phyloP scores from a whole-genome alignment of 2,797 vertebrate species.

The Dicrostonyx torquatus region DNA sequence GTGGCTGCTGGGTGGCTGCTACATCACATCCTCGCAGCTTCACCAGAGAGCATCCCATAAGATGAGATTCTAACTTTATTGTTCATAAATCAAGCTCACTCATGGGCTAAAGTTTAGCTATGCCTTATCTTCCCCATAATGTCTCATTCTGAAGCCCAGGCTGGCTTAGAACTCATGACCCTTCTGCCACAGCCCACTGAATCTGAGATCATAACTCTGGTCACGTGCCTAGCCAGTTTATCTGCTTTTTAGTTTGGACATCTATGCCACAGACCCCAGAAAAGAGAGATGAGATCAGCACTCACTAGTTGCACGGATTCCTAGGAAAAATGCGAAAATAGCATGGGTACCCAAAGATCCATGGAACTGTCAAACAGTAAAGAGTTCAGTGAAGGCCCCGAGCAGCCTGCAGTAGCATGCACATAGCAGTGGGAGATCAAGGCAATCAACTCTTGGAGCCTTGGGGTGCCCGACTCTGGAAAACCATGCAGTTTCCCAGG shows the following conservation, averaged over 20 bases:
- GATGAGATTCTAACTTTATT: not conserved
- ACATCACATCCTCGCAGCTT: accelerated
- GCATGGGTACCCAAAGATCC: not conserved
- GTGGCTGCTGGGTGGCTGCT: no score
- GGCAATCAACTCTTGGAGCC: accelerated
- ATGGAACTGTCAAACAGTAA: not conserved
- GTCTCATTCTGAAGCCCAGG: not conserved
- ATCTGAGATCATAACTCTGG: not conserved
- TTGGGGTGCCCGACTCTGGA: not conserved
- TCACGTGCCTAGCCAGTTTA: not conserved
- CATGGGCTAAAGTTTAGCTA: not conserved
- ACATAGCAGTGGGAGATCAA: no score
- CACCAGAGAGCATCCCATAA: no score
- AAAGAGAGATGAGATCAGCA: not conserved
- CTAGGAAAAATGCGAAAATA: not conserved
- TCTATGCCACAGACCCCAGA: not conserved
- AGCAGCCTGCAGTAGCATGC: no score
- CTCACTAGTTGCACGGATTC: not conserved
- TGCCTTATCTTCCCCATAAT: not conserved
- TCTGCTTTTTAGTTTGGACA: not conserved
- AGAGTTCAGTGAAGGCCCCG: not conserved
- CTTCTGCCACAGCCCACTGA: not conserved
- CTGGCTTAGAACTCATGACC: not conserved
- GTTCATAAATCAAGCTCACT: not conserved
- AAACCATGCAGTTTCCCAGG: no score